A percentile compares a stretch with the other conserved stretches of the same genome.
Evolutionary conservation across 2,113 vertebrate species (phyloP).

Genomic region (Ciconia maguari): DNA sequence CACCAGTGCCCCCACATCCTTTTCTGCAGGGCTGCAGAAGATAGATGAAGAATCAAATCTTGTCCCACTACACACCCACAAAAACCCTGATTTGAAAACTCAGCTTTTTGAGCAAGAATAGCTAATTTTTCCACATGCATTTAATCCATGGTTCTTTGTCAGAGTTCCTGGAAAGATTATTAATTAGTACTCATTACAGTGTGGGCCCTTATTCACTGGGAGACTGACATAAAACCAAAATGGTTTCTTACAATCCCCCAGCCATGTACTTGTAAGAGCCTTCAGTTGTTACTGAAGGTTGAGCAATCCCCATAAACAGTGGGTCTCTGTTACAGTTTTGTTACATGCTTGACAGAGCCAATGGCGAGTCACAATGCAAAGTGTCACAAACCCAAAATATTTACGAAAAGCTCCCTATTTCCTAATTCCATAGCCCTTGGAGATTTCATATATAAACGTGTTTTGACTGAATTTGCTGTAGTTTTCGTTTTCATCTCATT

Average conservation of each 20-base stretch:
- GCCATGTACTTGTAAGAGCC: not conserved
- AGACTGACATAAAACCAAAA: not conserved
- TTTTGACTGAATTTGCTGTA: not conserved
- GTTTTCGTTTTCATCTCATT: not conserved
- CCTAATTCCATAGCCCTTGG: not conserved
- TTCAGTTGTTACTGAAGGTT: not conserved
- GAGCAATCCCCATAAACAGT: not conserved
- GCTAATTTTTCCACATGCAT: not conserved
- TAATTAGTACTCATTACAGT: not conserved
- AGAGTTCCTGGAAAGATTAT: not conserved
- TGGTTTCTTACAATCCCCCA: not conserved
- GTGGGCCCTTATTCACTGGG: not conserved
- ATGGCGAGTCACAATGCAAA: not conserved
- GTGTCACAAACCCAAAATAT: not conserved
- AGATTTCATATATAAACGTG: not conserved
- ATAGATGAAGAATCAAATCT: not conserved
- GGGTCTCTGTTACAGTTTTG: not conserved
- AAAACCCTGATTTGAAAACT: not conserved
- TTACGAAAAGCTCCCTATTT: not conserved
- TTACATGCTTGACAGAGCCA: not conserved
- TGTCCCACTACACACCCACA: not conserved
- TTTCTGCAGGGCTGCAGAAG: too few relatives aligned
- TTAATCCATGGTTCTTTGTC: not conserved
- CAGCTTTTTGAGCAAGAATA: not conserved
- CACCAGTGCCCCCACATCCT: too few relatives aligned